phyloP scores from a whole-genome alignment of 2,888 invertebrate species.

The Rutpela maculata region DNA sequence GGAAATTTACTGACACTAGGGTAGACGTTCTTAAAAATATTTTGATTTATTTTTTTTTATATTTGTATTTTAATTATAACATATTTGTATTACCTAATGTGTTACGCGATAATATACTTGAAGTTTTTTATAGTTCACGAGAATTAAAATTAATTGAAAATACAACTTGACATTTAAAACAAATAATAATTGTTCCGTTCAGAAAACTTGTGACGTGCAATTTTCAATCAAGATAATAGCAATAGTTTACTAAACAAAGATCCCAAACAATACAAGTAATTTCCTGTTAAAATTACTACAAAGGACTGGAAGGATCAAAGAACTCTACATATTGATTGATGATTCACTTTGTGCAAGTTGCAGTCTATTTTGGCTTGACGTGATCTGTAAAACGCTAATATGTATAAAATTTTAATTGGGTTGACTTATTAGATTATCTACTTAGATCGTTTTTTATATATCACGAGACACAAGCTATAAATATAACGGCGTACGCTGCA shows the following conservation, averaged over 20 bases:
- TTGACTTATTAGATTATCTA: neutral
- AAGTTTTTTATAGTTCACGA: no score
- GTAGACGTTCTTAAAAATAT: no score
- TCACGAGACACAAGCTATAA: no score
- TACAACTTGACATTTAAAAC: no score
- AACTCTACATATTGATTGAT: conserved; percentile 22
- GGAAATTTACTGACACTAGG: no score
- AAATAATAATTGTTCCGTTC: neutral
- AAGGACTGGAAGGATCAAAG: conserved; percentile 6
- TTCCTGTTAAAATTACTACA: conserved; percentile 17
- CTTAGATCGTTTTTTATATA: neutral
- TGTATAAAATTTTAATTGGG: neutral
- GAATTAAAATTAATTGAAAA: no score
- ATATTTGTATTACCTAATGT: no score
- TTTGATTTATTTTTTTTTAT: no score
- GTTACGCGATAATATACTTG: no score
- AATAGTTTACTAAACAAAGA: neutral
- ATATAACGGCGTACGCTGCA: no score
- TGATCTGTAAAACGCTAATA: neutral
- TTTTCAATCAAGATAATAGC: neutral
- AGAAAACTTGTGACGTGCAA: neutral
- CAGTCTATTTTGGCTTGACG: conserved; percentile 11
- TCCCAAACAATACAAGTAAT: conserved; percentile 13
- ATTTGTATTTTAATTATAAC: no score
- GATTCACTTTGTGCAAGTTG: conserved; percentile 7